Conservation (phyloP, 2,888 invertebrate genomes). For the Rhagophthalmus giganteus region DNA sequence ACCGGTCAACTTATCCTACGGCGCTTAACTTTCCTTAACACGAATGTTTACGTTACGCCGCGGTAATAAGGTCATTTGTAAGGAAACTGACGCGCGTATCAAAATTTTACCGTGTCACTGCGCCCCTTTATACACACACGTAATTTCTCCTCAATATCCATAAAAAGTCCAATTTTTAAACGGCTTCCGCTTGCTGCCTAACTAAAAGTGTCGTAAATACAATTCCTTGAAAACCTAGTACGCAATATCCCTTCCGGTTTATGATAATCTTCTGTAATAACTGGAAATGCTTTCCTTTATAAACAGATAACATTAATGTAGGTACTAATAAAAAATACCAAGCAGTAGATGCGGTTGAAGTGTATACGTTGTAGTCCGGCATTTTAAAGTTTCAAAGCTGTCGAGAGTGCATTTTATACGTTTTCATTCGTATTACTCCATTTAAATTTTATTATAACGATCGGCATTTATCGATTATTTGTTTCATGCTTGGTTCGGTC, state of each 20-base stretch:
- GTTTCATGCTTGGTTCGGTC: too few relatives aligned
- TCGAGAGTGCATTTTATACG: too few relatives aligned
- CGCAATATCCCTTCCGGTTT: conserved; percentile 6
- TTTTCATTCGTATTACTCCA: too few relatives aligned
- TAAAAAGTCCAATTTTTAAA: conserved; percentile 7
- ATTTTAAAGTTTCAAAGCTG: too few relatives aligned
- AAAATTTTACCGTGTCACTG: conserved; percentile 5
- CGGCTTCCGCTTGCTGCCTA: not conserved
- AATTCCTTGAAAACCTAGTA: conserved; percentile 7
- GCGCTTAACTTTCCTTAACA: too few relatives aligned
- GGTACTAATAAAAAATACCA: conserved; percentile 5
- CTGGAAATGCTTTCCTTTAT: conserved; percentile 5
- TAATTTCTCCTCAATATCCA: conserved; percentile 9
- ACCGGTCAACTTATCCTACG: too few relatives aligned
- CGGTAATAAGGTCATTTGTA: conserved; percentile 14
- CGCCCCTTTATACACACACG: conserved; percentile 4
- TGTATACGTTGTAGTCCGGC: too few relatives aligned
- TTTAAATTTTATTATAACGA: too few relatives aligned
- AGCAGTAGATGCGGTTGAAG: too few relatives aligned
- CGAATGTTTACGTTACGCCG: conserved; percentile 8
- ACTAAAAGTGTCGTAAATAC: conserved; percentile 7
- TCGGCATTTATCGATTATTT: too few relatives aligned
- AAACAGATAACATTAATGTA: conserved; percentile 6
- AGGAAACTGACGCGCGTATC: conserved; percentile 13
- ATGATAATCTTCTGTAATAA: conserved; percentile 11